Evolutionary conservation across 2,113 vertebrate species (phyloP), one percentile per base, ranked within the genome.

Genomic region (Cyprinodon tularosa): DNA sequence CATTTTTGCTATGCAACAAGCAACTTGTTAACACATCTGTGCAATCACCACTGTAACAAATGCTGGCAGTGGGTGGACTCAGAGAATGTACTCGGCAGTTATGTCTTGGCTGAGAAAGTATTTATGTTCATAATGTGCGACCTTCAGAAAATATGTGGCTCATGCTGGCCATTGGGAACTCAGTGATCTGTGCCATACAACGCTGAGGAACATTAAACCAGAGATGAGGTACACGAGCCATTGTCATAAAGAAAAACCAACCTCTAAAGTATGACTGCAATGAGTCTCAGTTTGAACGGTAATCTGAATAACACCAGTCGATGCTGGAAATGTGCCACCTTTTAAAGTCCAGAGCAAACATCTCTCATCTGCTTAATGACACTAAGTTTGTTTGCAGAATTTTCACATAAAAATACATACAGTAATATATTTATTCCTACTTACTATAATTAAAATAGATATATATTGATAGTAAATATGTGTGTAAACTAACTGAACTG

Each of bases 131-230:
- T 77, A 74, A 73, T 72, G 75, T 14, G 65, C 76, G 77, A 89
- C 89, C 87, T 91, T 89, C 78, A 88, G 72, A 42, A 84, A 50
- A 72, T 72, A 63, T 9, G 57, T 45, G 4, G 39, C 84, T 76
- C 68, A 3, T 73, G 53, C 20, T 37, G 81, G 85, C 77, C 82
- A 71, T 88, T 84, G 83, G 79, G 68, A 80, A 84, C 42, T 76
- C 73, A 86, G 85, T 83, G 88, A 76, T 47, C 86, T 88, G 89
- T 89, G 84, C 47, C 9, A 69, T 20, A 68, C 82, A 85, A 85
- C 48, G 81, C 17, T 0, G 68, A 72, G 89, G 80, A 71, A 82
- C 88, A 88, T 92, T 90, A 89, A 90, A 83, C 84, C 85, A 38
- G 66, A 84, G 82, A 85, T 66, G 71, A 88, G 87, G 71, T 78